phyloP scores from a whole-genome alignment of 2,888 invertebrate genomes.

The Pemphredon lugubris region DNA sequence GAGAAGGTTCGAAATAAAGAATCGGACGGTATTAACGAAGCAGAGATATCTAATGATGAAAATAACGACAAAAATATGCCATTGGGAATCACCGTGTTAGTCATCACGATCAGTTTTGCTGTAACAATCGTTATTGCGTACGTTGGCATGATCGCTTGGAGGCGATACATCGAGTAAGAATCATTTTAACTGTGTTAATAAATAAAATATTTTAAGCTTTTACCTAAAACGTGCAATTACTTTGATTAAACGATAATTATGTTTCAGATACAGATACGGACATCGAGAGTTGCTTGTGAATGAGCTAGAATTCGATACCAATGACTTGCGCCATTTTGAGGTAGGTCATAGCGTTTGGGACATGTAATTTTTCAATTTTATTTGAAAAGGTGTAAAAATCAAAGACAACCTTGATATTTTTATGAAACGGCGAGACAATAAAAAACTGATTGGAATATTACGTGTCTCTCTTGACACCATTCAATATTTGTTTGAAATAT shows the following conservation, averaged over 20 bases:
- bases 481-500: too few relatives aligned
- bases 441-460: too few relatives aligned
- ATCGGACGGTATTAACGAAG: not conserved
- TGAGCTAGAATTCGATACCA: constrained; percentile 80
- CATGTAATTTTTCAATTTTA: too few relatives aligned
- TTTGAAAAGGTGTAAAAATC: too few relatives aligned
- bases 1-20: not conserved
- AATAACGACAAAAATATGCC: constrained; percentile 59
- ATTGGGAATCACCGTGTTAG: constrained; percentile 69
- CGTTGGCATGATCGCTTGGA: constrained; percentile 79
- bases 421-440: too few relatives aligned
- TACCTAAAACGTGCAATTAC: too few relatives aligned
- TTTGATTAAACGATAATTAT: not conserved
- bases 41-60: constrained; percentile 19
- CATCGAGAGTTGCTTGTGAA: constrained; percentile 81
- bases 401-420: too few relatives aligned
- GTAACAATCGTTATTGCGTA: constrained; percentile 78
- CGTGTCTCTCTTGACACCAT: too few relatives aligned
- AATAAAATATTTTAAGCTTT: not conserved
- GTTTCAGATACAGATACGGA: constrained; percentile 76
- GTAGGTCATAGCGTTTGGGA: too few relatives aligned
- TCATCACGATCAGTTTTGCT: constrained; percentile 74
- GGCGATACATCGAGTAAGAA: constrained; percentile 81
- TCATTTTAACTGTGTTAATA: not conserved
- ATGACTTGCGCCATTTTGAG: constrained; percentile 81